Base-by-base conservation (phyloP, 2,888 invertebrate genomes). In the Caenorhabditis sp. region DNA sequence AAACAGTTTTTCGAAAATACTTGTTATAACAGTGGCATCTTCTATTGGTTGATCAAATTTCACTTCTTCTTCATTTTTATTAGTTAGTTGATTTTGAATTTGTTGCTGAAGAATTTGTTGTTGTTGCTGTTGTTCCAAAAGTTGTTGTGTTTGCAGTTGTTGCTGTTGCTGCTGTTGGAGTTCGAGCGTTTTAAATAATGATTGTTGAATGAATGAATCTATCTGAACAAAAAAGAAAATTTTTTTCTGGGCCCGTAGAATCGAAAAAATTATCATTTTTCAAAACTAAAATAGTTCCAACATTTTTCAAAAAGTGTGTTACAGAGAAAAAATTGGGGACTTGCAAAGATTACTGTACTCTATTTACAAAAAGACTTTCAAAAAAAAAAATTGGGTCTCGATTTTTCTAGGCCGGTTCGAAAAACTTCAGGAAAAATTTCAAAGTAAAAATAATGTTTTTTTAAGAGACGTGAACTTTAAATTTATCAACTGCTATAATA, bases 1-100 rank as follows among this genome's bases (percentile, higher is more conserved):
- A 37, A 58, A 58, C 19, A 58, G 36, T 19, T 58, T 58, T 21
- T 58, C 58, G 17, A 58, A 36, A 58, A 58, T 58, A 37, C 26
- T 58, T 4, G 17, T 58, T 17, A 58, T 58, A 19, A 21, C 58
- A n/a, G 23, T 37, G 10, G 24, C 27, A 19, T 58, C 58, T 26
- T 58, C 58, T 1, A 37, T 26, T 26, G 55, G 17, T 55, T 55
- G 23, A 1, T 26, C 26, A 2, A 6, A n/a, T 21, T 53, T 50
- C 5, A 19, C 50, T 8, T n/a, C 50, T 19, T 14, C 50, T 50
- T 50, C 50, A 6, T 23, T 26, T 55, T 23, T 17, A n/a, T n/a
- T n/a, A 1, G 3, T 55, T 14, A 17, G 1, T 17, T 55, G 23
- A 8, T 26, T 24, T 26, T 55, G 21, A 55, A 55, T 55, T 17